Evolutionary conservation across 2,888 invertebrate species (phyloP), one percentile per base, ranked within the genome.

Genomic region (Brachypalpus laphriformis): DNA sequence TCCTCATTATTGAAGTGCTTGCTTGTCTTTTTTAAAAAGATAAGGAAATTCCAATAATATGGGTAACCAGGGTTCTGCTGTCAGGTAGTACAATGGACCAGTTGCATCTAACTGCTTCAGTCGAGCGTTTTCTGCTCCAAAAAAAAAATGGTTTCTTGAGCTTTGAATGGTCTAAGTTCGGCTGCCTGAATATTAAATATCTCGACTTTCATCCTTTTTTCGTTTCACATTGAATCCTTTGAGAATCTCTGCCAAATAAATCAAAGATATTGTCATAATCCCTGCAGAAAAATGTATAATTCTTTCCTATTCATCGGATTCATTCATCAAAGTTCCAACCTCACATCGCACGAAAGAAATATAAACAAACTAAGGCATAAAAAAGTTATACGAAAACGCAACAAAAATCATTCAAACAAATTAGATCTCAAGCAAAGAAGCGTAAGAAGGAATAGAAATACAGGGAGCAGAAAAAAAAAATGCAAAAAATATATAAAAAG

Each of bases 361-460:
- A 51, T 11, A 51, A 51, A 9, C 40, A 22, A 37, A 42, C 11
- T 9, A 11, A 22, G 31, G 18, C 25, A 61, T 47, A 25, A 31
- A 9, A 31, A 7, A 37, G 8, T 16, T 42, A 80, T 57, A 68
- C 31, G 31, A 68, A 72, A 59, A 65, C 70, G 71, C 59, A 77
- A 74, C 61, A 75, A 59, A 83, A 74, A 70, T 75, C 74, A 70
- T 81, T 80, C 45, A 65, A 77, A 78, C 72, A 78, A 83, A 83
- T 83, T 83, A 85, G 70, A 81, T 80, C 65, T 70, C 42, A 49
- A 42, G 28, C 74, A 75, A 80, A 68, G 71, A 57, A 51, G 28
- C 51, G 56, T 65, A 63, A 65, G 42, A 57, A 66, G 63, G 66
- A 72, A 65, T 18, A 45, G 65, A 61, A 71, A 54, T 59, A 45